Base-by-base conservation (phyloP, 2,113 vertebrate genomes). In the Pongo pygmaeus region DNA sequence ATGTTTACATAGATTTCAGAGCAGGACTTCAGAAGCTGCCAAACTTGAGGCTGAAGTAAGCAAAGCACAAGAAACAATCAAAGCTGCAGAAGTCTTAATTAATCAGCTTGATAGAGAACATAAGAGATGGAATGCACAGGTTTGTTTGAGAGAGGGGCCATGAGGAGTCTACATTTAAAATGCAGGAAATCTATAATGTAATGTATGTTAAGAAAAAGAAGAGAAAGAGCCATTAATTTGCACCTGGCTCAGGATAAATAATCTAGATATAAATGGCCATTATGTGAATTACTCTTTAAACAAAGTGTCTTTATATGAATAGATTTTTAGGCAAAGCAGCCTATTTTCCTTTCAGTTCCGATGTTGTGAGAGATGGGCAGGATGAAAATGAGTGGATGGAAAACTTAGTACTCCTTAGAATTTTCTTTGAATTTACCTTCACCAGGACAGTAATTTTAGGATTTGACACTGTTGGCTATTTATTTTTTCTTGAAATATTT, bases 101-200 rank as follows among this genome's bases (percentile, higher is more conserved):
- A 99, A 99, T 84, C 99, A 99, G 70, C 99, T 99, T 0, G 99
- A 99, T 1, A 99, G 99, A 92, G 99, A 99, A 90, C 99, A 99
- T 98, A 99, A 98, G 87, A 99, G 99, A 67, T 99, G 99, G 99
- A 99, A 98, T n/a, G 89, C 98, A 35, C 99, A 99, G 99, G 99
- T 99, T 55, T 92, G 98, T 98, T 77, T 50, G 72, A 81, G 75
- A 96, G 79, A 27, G 91, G n/a, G 59, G 70, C 86, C 25, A 2
- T 70, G 17, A 55, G 80, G 7, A 1, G 0, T 80, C 70, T 83
- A 64, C 22, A 32, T 83, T 40, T 72, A 88, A 57, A 87, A 78
- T 25, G 38, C 13, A n/a, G 61, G 20, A 35, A 57, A n/a, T 23
- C 18, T 72, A 11, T 48, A 59, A 43, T 74, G 14, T 43, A 7